A percentile compares a stretch with the other conserved stretches of the same genome.
Conservation (phyloP, 2,113 vertebrate species). For the Tenebrosternarchus preto region DNA sequence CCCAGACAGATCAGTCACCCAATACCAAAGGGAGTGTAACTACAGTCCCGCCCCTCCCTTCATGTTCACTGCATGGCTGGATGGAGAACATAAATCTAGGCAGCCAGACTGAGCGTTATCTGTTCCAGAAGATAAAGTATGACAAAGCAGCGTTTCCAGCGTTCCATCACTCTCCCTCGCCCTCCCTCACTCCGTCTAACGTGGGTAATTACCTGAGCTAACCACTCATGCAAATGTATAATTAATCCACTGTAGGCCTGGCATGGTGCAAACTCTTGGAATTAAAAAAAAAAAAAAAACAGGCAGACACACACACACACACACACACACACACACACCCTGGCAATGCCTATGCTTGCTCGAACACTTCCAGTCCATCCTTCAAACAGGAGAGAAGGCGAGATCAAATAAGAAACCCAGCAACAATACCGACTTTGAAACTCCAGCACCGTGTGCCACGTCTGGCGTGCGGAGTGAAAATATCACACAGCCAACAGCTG, state of each 20-base stretch:
- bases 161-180: conserved; percentile 13
- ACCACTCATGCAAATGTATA: conserved; percentile 30
- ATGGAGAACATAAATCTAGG: conserved; percentile 27
- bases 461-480: not conserved
- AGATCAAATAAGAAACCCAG: not conserved
- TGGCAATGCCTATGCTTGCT: not conserved
- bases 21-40: not conserved
- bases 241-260: conserved; percentile 32
- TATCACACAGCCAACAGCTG: too few species aligned
- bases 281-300: not conserved
- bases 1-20: not conserved
- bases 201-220: conserved; percentile 50
- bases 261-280: conserved; percentile 6
- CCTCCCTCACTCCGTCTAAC: not conserved
- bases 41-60: not conserved
- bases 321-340: not conserved
- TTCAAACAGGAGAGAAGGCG: conserved; percentile 1
- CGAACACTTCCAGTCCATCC: not conserved
- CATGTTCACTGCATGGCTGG: not conserved
- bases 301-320: not conserved
- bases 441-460: not conserved
- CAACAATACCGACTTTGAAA: not conserved
- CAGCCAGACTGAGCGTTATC: not conserved
- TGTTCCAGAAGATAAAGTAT: conserved; percentile 46
- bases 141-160: conserved; percentile 26